A percentile compares a stretch with the other conserved stretches of the same genome.
Conservation (phyloP, 2,888 invertebrate species). For the Lithosia quadra region DNA sequence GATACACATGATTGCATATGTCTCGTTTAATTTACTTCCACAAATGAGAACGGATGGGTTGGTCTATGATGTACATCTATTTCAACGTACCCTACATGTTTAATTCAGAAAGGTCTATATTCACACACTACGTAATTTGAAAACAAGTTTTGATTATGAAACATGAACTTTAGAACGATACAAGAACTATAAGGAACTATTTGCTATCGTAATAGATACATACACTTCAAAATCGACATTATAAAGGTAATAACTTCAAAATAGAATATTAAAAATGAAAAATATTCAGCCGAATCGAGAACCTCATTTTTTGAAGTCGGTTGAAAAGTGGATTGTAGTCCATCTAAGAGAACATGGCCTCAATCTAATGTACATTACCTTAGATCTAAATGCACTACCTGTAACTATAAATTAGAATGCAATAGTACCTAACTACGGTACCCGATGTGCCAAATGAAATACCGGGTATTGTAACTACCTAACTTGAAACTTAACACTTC, state of each 20-base stretch:
- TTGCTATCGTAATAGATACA: neutral
- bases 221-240: no score
- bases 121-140: neutral
- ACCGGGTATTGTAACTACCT: no score
- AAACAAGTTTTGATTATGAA: constrained; percentile 1
- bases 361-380: no score
- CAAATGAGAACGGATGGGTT: constrained; percentile 38
- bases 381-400: no score
- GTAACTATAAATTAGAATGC: no score
- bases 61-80: constrained; percentile 18
- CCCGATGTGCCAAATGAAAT: no score
- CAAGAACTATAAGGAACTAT: neutral
- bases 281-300: no score
- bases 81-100: neutral
- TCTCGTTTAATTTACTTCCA: constrained; percentile 36
- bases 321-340: neutral
- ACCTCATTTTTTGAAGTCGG: neutral
- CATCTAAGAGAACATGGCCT: neutral
- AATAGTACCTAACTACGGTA: no score
- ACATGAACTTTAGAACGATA: neutral
- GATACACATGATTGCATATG: constrained; percentile 51
- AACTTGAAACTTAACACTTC: no score
- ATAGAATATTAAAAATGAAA: no score
- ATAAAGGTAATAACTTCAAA: no score
- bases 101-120: neutral